Conservation (phyloP, 2,113 vertebrate species). For the Pomatostomus ruficeps region DNA sequence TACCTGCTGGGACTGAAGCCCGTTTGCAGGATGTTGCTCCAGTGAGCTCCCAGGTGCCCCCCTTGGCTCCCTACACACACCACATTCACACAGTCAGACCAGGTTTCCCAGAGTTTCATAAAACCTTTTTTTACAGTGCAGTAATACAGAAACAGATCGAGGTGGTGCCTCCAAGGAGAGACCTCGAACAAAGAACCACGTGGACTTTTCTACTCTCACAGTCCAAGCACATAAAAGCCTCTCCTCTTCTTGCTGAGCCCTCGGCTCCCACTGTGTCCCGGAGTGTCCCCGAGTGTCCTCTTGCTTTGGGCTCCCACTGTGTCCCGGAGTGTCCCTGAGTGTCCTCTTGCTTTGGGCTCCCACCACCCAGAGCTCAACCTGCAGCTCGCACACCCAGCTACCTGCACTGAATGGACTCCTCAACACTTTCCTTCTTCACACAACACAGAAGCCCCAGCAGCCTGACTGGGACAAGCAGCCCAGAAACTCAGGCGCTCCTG, state of each 20-base stretch:
- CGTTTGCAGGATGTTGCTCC: background rate
- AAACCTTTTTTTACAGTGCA: background rate
- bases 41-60: background rate
- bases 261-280: background rate
- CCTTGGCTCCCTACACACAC: background rate
- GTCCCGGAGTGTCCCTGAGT: accelerated
- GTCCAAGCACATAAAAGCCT: background rate
- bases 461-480: background rate
- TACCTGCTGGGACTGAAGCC: background rate
- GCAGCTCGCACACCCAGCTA: background rate
- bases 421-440: background rate
- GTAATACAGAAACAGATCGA: background rate
- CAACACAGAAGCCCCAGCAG: background rate
- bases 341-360: background rate
- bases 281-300: background rate
- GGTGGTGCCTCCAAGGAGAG: background rate
- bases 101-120: background rate
- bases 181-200: background rate
- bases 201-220: background rate
- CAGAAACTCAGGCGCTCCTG: background rate
- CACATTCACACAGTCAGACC: background rate
- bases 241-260: background rate
- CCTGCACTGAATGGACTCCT: background rate
- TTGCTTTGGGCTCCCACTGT: background rate
- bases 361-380: background rate